Evolutionary conservation across 2,888 invertebrate species (phyloP), one percentile per base, ranked within the genome.

Genomic region (Diloba caeruleocephala): DNA sequence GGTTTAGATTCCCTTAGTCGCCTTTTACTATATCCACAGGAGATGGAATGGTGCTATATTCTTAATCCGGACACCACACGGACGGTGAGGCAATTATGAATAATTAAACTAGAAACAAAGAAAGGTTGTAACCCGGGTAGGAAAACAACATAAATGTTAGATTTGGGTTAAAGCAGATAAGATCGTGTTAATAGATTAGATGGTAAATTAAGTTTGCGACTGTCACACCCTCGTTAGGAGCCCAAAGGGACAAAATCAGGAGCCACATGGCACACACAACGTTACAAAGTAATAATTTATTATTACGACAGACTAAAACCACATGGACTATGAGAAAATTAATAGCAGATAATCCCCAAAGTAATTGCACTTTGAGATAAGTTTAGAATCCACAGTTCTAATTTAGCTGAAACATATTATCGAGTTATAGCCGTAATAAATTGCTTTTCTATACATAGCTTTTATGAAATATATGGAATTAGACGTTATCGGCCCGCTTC

Each of bases 211-310:
- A 84, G 81, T 86, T 84, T 77, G 78, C 71, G 61, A 77, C 57
- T 84, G 84, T 85, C 85, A 78, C 81, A 85, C 85, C 87, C 84
- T 87, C 78, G 84, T 85, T 82, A 80, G 6, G 49, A 34, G 53
- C 54, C 46, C 54, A 46, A 62, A 50, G 70, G 68, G 66, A 62
- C 63, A 64, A 66, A 76, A 78, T 76, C 79, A 74, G 63, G 61
- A 60, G 50, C 78, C 82, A 82, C 78, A 79, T 78, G 82, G 72
- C 76, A 65, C 71, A 54, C 57, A 54, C 55, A 67, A 52, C 19
- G 72, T 68, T 79, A 76, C 76, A 76, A 79, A 78, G 65, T 73
- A 67, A 79, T 81, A 80, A 82, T 81, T 84, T 79, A 84, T 81
- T 76, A 73, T 75, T 65, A 68, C 69, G 73, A 63, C 73, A 61